phyloP scores from a whole-genome alignment of 2,888 invertebrate species.

The Anticlea derivata region DNA sequence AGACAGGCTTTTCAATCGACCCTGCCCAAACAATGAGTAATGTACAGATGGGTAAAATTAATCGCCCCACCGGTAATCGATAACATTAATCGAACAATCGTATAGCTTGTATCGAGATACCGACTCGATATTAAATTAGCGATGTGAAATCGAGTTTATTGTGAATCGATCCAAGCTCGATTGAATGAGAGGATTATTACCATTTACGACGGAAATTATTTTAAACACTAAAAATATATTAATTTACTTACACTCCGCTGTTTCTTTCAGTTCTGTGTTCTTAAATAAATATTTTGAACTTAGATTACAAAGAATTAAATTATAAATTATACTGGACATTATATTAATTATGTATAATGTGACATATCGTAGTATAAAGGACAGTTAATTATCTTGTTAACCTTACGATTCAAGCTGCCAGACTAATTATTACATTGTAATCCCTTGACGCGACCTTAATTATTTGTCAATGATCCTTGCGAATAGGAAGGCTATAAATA shows the following conservation, averaged over 20 bases:
- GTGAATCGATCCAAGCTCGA: slow-evolving; percentile 3
- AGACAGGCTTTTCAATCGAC: too few relatives aligned
- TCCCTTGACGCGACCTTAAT: slow-evolving; percentile 27
- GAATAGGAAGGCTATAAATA: not conserved
- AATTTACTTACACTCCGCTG: too few relatives aligned
- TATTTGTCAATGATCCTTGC: slow-evolving; percentile 13
- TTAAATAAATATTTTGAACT: too few relatives aligned
- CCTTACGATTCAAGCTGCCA: slow-evolving; percentile 7
- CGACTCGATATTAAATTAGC: slow-evolving; percentile 35
- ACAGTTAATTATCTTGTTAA: slow-evolving; percentile 29
- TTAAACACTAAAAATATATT: too few relatives aligned
- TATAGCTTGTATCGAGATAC: slow-evolving; percentile 28
- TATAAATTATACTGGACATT: too few relatives aligned
- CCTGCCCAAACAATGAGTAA: slow-evolving; percentile 14
- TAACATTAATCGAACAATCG: slow-evolving; percentile 29
- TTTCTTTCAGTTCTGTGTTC: too few relatives aligned
- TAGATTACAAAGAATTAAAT: too few relatives aligned
- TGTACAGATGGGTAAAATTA: slow-evolving; percentile 25
- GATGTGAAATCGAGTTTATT: slow-evolving; percentile 29
- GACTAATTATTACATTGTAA: slow-evolving; percentile 29
- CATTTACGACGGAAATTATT: too few relatives aligned
- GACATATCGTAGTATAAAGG: not conserved
- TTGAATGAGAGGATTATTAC: slow-evolving; percentile 9
- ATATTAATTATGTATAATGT: too few relatives aligned
- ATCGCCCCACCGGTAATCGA: slow-evolving; percentile 27